These are phyloP conservation scores for Genyomyrus donnyi DNA, from an alignment of 2,113 vertebrate species.

Conservation along the genomic window DNA sequence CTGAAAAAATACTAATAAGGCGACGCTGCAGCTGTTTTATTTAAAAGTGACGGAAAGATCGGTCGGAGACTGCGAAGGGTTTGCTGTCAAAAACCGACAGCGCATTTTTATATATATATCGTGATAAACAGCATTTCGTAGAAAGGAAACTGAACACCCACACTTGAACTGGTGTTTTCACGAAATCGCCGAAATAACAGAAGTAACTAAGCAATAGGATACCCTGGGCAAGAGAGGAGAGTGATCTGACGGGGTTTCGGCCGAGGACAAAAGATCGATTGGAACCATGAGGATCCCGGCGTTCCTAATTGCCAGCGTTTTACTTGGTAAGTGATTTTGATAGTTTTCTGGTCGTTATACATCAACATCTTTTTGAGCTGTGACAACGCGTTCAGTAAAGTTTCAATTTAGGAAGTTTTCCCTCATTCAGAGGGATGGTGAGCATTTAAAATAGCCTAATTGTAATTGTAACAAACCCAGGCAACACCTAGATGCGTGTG, in stretches of 20 bases:
- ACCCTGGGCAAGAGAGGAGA: not conserved
- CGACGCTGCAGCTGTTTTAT: not conserved
- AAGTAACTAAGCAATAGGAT: not conserved
- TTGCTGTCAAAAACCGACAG: not conserved
- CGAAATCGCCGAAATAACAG: not conserved
- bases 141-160: not conserved
- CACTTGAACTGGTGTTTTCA: not conserved
- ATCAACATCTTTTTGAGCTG: too few species aligned
- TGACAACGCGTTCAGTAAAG: not conserved
- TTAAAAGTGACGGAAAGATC: not conserved
- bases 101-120: not conserved
- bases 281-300: not conserved
- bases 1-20: not conserved
- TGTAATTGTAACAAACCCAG: not conserved
- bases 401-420: not conserved
- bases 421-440: not conserved
- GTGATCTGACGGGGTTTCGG: not conserved
- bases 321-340: slow-evolving; percentile 24
- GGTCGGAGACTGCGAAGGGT: not conserved
- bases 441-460: not conserved
- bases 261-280: not conserved
- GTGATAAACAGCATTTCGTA: not conserved
- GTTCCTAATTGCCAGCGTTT: not conserved
- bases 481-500: not conserved
- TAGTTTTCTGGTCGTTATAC: too few species aligned